Evolutionary conservation across 2,888 invertebrate genomes (phyloP).

Genomic region (Busseola fusca): DNA sequence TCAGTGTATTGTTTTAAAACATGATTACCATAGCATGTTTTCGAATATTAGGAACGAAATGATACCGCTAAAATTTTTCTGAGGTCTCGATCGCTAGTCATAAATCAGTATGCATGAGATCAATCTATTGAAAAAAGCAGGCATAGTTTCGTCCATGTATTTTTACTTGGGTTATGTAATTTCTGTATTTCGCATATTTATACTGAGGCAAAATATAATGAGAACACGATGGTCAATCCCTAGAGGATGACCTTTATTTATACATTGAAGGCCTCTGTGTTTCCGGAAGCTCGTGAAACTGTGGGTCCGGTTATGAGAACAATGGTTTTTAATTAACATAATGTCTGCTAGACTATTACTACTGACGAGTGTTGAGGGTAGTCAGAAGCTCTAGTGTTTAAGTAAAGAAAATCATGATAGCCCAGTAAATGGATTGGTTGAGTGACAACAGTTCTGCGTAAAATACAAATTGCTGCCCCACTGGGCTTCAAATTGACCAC

Average conservation of each 20-base stretch:
- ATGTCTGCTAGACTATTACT: too few species aligned
- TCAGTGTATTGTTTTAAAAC: constrained; percentile 52
- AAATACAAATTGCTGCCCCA: neutral
- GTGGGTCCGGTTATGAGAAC: neutral
- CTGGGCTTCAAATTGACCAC: neutral
- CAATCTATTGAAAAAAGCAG: neutral
- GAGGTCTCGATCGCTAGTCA: constrained; percentile 4
- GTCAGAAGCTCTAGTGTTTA: neutral
- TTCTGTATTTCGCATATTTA: neutral
- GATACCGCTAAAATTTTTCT: constrained; percentile 11
- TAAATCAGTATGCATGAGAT: constrained; percentile 40
- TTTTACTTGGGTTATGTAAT: neutral
- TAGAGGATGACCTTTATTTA: too few species aligned
- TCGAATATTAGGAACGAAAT: constrained; percentile 20
- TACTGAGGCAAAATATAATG: neutral
- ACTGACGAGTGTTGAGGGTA: neutral
- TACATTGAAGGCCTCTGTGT: neutral
- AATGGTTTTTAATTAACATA: too few species aligned
- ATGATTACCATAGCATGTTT: constrained; percentile 39
- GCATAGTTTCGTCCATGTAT: neutral
- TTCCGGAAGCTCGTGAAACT: neutral
- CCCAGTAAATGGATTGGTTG: neutral
- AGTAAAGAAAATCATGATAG: neutral
- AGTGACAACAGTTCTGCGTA: neutral
- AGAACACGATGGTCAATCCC: neutral